Evolutionary conservation across 2,888 invertebrate genomes (phyloP).

Genomic region (Andrena bucephala): DNA sequence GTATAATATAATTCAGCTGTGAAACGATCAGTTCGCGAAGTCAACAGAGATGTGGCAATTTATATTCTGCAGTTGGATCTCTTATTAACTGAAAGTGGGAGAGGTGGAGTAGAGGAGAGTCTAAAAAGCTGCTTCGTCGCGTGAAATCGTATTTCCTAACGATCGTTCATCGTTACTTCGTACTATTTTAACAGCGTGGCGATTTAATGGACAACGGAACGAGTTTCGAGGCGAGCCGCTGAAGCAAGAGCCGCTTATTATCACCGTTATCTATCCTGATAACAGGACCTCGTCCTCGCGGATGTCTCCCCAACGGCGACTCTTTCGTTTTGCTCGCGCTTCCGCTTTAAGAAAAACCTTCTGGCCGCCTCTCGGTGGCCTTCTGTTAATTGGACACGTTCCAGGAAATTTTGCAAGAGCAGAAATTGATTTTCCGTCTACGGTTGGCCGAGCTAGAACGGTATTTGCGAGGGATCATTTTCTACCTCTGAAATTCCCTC

Average conservation of each 20-base stretch:
- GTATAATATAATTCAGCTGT: too few species aligned
- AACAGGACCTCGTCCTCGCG: slow-evolving; percentile 62
- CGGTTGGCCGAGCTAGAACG: slow-evolving; percentile 7
- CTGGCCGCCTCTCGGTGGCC: slow-evolving; percentile 3
- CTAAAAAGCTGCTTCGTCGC: background rate
- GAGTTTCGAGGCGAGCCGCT: background rate
- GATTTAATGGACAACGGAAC: slow-evolving; percentile 46
- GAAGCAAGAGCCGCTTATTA: slow-evolving; percentile 51
- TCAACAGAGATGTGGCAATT: background rate
- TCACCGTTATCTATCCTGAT: slow-evolving; percentile 67
- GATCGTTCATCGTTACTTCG: slow-evolving; percentile 15
- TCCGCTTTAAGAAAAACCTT: slow-evolving; percentile 13
- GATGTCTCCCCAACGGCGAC: slow-evolving; percentile 11
- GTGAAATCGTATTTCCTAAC: background rate
- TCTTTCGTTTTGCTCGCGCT: slow-evolving; percentile 9
- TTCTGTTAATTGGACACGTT: slow-evolving; percentile 54
- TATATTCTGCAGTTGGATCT: background rate
- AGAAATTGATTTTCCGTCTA: slow-evolving; percentile 59
- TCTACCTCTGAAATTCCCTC: slow-evolving; percentile 30
- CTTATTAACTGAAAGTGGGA: background rate
- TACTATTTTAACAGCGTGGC: slow-evolving; percentile 11
- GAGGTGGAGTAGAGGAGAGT: background rate
- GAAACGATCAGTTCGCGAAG: background rate
- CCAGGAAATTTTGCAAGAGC: slow-evolving; percentile 53
- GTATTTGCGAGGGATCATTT: slow-evolving; percentile 34